Base-by-base conservation (phyloP, 2,113 vertebrate species). In the Fukomys damarensis region DNA sequence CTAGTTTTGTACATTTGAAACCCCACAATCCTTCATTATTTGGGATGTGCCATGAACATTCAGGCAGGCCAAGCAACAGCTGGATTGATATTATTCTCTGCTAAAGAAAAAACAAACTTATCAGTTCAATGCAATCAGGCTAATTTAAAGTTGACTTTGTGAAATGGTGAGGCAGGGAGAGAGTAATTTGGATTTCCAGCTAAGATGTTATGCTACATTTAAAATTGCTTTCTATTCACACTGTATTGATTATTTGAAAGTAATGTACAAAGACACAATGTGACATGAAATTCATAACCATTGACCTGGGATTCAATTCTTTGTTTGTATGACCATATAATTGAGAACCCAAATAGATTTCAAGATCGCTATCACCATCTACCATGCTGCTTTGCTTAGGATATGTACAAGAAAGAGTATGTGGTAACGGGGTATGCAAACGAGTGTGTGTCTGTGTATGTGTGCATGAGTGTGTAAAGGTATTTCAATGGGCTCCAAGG, bases 61-160 rank as follows among this genome's bases (percentile, higher is more conserved):
- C 61, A 54, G 2, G 54, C 26, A 82, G 35, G 13, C 26, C n/a
- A 58, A 68, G 14, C 46, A 92, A n/a, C 54, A 89, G 28, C 28
- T 12, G 56, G 89, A 96, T 54, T 43, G 76, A 96, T 72, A 58
- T 49, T 80, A 74, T 74, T 86, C 59, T 89, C 79, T 68, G 46
- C 83, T 95, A 46, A 95, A 96, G 68, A 59, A 93, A 74, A 97
- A 95, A 86, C 32, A 84, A 97, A 94, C 2, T 20, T 20, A 83
- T 86, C 41, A n/a, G 43, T 81, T 95, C 43, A 52, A 43, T 94
- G 89, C 79, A 79, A 89, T 96, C 54, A 6, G 65, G 84, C 86
- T 96, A 88, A 96, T 95, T 95, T 96, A 95, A 96, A 96, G 83
- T 68, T 93, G 91, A 63, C 89, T 94, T 89, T 95, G 89, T 94